These are phyloP conservation scores for Dexiosoma caninum DNA, from an alignment of 2,888 invertebrate genomes.

Conservation along the genomic window DNA sequence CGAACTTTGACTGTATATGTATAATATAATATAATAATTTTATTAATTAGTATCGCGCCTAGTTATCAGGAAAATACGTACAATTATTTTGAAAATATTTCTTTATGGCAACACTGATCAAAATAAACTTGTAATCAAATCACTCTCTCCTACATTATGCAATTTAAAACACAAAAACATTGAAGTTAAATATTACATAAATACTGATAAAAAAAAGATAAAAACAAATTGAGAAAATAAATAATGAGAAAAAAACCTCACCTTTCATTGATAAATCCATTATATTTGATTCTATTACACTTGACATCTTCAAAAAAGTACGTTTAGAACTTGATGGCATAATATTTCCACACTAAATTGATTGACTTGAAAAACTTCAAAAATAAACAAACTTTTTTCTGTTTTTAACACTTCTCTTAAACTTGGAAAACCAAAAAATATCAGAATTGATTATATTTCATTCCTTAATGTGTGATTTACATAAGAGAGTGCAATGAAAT, in stretches of 20 bases:
- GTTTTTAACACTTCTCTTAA: slow-evolving; percentile 1
- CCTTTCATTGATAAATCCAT: slow-evolving; percentile 74
- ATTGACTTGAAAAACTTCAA: neutral
- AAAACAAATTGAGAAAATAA: neutral
- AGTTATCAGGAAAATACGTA: too few species aligned
- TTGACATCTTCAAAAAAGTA: neutral
- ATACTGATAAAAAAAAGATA: neutral
- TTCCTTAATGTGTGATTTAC: too few species aligned
- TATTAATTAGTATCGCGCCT: too few species aligned
- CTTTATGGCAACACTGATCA: neutral
- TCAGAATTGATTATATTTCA: too few species aligned
- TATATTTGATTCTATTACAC: slow-evolving; percentile 65
- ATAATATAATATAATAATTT: too few species aligned
- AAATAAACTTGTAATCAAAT: neutral
- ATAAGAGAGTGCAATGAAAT: neutral
- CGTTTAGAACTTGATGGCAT: slow-evolving; percentile 29
- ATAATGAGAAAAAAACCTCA: slow-evolving; percentile 61
- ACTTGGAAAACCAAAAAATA: too few species aligned
- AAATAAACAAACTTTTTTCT: neutral
- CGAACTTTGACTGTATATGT: too few species aligned
- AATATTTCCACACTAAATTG: neutral
- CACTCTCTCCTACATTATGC: neutral
- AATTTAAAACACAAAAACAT: neutral
- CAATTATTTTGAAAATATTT: neutral
- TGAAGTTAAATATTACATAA: neutral